A percentile compares a stretch with the other conserved stretches of the same genome.
phyloP scores from a whole-genome alignment of 2,113 vertebrate genomes.

The Romanogobio albipinnatus region DNA sequence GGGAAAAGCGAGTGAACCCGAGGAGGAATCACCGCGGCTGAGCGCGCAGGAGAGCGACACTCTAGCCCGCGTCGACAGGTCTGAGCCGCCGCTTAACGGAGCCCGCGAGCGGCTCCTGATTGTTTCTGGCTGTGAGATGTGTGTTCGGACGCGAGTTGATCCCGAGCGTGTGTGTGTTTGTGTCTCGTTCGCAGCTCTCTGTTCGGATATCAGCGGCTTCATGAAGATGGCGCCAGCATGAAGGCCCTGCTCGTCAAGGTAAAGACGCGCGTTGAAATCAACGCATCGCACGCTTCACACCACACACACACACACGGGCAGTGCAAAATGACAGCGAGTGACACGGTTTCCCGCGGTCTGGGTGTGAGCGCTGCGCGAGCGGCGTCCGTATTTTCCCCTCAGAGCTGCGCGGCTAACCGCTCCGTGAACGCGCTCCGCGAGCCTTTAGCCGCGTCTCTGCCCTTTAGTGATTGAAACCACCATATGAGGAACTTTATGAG shows the following conservation, averaged over 20 bases:
- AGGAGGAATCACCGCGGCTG: conserved; percentile 94
- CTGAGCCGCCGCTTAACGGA: conserved; percentile 46
- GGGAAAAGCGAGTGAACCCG: conserved; percentile 93
- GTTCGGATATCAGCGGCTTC: conserved; percentile 94
- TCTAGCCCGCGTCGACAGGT: conserved; percentile 89
- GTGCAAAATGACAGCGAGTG: not conserved
- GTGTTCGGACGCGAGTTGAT: conserved; percentile 61
- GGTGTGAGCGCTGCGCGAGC: not conserved
- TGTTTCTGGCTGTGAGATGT: conserved; percentile 4
- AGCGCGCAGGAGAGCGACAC: conserved; percentile 87
- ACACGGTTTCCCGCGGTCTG: not conserved
- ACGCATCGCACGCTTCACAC: not conserved
- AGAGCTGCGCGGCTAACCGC: not conserved
- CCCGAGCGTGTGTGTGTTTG: conserved; percentile 75
- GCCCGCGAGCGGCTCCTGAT: not conserved
- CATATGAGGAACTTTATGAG: conserved; percentile 9
- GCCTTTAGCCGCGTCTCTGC: not conserved
- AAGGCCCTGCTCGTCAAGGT: conserved; percentile 97
- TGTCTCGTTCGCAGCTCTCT: conserved; percentile 84
- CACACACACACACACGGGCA: not conserved
- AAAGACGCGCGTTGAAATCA: conserved; percentile 61
- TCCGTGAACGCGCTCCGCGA: not conserved
- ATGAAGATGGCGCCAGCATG: conserved; percentile 99
- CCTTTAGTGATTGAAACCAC: not conserved
- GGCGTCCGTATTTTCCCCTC: not conserved